Evolutionary conservation across 2,888 invertebrate species (phyloP).

Genomic region (Schizotus pectinicornis): DNA sequence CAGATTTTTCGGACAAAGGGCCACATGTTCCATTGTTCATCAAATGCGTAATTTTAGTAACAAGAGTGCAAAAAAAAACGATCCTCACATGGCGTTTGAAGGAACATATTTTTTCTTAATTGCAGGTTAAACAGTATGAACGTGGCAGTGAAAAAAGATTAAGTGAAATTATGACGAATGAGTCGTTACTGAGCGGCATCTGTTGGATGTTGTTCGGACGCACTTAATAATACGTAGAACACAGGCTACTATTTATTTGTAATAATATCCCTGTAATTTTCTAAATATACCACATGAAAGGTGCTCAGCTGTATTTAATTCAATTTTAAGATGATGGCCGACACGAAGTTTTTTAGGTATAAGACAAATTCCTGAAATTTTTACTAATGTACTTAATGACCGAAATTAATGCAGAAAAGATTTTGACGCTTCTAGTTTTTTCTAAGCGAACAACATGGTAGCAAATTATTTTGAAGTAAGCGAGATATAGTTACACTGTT

Average conservation of each 20-base stretch:
- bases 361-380: slow-evolving; percentile 12
- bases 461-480: background rate
- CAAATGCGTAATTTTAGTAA: slow-evolving; percentile 10
- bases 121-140: slow-evolving; percentile 41
- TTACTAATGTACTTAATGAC: background rate
- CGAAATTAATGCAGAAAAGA: background rate
- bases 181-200: slow-evolving; percentile 44
- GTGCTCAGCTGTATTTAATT: slow-evolving; percentile 39
- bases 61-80: slow-evolving; percentile 21
- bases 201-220: slow-evolving; percentile 45
- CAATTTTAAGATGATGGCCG: slow-evolving; percentile 36
- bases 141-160: slow-evolving; percentile 39
- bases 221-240: slow-evolving; percentile 49
- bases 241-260: slow-evolving; percentile 48
- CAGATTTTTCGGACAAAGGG: background rate
- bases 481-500: slow-evolving; percentile 11
- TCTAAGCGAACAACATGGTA: background rate
- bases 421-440: background rate
- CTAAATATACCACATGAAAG: slow-evolving; percentile 44
- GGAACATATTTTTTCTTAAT: slow-evolving; percentile 37
- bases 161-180: slow-evolving; percentile 41
- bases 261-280: slow-evolving; percentile 53
- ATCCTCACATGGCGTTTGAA: slow-evolving; percentile 32
- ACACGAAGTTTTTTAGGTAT: slow-evolving; percentile 3
- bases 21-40: slow-evolving; percentile 8